Evolutionary conservation across 2,888 invertebrate genomes (phyloP).

Genomic region (Lycophotia porphyrea): DNA sequence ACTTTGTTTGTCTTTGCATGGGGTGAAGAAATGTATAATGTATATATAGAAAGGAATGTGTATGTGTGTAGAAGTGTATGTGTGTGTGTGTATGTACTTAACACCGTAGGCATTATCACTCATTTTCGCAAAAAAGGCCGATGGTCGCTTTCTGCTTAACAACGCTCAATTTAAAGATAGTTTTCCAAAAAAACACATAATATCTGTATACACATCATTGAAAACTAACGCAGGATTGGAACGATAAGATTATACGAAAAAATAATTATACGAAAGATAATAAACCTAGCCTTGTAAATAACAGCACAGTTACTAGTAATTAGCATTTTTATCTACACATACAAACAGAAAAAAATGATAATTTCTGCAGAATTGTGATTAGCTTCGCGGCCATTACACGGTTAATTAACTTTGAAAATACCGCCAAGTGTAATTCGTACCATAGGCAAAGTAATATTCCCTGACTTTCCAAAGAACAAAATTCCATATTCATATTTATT

Average conservation of each 20-base stretch:
- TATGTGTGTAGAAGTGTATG: too few species aligned
- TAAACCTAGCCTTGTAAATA: not conserved
- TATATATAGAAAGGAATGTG: too few species aligned
- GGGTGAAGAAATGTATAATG: too few species aligned
- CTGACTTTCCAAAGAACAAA: not conserved
- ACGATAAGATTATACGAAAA: too few species aligned
- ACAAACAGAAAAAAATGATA: not conserved
- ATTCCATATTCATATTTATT: not conserved
- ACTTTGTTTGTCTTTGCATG: too few species aligned
- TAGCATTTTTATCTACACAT: not conserved
- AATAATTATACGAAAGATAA: too few species aligned
- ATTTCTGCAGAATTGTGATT: not conserved
- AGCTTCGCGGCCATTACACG: not conserved
- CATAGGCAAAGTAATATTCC: not conserved
- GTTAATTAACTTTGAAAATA: constrained; percentile 7
- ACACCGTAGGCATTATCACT: too few species aligned
- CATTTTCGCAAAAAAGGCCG: too few species aligned
- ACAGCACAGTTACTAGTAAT: not conserved
- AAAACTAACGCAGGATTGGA: not conserved
- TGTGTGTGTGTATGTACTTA: too few species aligned
- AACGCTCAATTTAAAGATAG: too few species aligned
- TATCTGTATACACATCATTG: not conserved
- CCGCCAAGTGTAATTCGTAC: not conserved
- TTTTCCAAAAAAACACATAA: too few species aligned
- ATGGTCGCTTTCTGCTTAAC: too few species aligned